Conservation (phyloP, 2,888 invertebrate genomes). For the Sylvicola fuscatus region DNA sequence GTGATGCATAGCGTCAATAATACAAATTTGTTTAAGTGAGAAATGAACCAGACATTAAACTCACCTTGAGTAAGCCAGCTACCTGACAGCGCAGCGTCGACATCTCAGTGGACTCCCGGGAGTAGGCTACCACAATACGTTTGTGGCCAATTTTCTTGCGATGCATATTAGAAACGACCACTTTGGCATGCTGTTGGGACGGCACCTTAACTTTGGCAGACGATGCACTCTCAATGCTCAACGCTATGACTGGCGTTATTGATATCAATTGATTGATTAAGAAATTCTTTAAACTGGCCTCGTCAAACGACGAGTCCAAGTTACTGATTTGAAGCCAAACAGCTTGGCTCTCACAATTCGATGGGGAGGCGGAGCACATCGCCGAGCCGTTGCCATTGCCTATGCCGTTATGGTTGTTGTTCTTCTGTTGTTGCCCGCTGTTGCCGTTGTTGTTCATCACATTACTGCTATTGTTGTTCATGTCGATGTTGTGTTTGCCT, state of each 20-base stretch:
- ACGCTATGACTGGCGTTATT: conserved; percentile 22
- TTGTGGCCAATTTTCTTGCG: conserved; percentile 62
- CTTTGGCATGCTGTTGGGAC: conserved; percentile 28
- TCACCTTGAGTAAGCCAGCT: conserved; percentile 39
- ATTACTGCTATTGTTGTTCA: too few species aligned
- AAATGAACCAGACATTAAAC: conserved; percentile 2
- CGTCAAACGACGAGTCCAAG: conserved; percentile 24
- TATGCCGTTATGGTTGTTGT: too few species aligned
- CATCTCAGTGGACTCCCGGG: conserved; percentile 35
- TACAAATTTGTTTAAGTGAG: background rate
- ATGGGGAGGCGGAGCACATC: too few species aligned
- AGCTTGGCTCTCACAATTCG: background rate
- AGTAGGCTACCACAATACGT: conserved; percentile 53
- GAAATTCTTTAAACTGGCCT: conserved; percentile 18
- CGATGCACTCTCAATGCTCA: conserved; percentile 22
- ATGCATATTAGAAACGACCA: conserved; percentile 59
- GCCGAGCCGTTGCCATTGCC: too few species aligned
- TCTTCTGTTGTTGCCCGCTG: too few species aligned
- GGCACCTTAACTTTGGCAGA: conserved; percentile 26
- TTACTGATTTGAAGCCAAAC: conserved; percentile 24
- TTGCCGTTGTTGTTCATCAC: too few species aligned
- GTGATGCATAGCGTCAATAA: background rate
- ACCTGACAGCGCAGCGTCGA: conserved; percentile 45
- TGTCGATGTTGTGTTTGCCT: too few species aligned
- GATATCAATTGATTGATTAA: conserved; percentile 22